Conservation (phyloP, 2,888 invertebrate species). For the Drosophila paramelanica region DNA sequence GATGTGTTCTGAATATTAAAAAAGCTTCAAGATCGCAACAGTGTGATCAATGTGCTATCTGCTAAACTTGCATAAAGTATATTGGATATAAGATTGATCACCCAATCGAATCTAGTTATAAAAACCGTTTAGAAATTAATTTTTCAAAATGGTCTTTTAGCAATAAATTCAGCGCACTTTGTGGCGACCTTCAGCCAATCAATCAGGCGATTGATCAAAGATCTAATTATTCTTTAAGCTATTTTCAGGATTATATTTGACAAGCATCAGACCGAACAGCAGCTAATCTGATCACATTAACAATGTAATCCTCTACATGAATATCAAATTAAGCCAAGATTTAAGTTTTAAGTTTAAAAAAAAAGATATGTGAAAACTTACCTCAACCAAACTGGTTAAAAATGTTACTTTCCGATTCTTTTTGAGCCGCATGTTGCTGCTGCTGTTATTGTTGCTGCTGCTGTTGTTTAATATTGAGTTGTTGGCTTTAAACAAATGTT, state of each 20-base stretch:
- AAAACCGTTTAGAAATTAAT: slow-evolving; percentile 22
- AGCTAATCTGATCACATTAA: background rate
- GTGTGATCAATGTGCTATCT: slow-evolving; percentile 41
- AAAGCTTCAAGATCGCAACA: slow-evolving; percentile 41
- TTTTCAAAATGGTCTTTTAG: slow-evolving; percentile 2
- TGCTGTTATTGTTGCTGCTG: slow-evolving; percentile 31
- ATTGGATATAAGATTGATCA: slow-evolving; percentile 52
- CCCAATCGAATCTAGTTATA: slow-evolving; percentile 8
- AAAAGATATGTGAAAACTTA: slow-evolving; percentile 53
- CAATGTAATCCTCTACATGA: too few relatives aligned
- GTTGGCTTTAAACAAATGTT: slow-evolving; percentile 66
- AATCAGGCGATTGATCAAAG: background rate
- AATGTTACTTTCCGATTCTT: slow-evolving; percentile 85
- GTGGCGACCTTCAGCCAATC: slow-evolving; percentile 3
- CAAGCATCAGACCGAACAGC: too few relatives aligned
- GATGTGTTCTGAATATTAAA: slow-evolving; percentile 66
- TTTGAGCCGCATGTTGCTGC: slow-evolving; percentile 83
- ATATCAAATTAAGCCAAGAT: background rate
- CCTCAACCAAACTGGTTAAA: slow-evolving; percentile 84
- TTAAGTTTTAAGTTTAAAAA: too few relatives aligned
- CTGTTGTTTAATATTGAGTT: slow-evolving; percentile 37
- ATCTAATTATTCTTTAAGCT: background rate
- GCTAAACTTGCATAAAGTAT: slow-evolving; percentile 45
- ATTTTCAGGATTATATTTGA: background rate
- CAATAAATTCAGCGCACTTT: slow-evolving; percentile 25